Conservation (phyloP, 2,113 vertebrate genomes). For the Arvicanthis niloticus region DNA sequence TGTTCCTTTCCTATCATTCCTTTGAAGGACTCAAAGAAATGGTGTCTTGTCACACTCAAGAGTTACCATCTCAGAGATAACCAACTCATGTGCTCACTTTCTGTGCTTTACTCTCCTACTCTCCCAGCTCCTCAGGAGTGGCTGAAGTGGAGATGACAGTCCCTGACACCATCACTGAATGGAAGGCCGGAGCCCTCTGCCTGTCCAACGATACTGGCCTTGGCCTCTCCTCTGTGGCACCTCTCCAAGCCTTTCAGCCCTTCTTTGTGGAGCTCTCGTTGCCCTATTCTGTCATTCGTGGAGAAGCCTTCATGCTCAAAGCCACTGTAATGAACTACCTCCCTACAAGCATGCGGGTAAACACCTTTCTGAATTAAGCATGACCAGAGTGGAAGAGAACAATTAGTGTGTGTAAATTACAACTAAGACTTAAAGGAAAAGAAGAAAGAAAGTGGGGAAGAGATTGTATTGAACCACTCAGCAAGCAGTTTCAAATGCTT, state of each 20-base stretch:
- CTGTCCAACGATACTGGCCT: constrained; percentile 88
- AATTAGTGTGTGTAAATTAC: background rate
- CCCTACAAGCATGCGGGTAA: constrained; percentile 90
- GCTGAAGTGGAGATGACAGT: constrained; percentile 85
- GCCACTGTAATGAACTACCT: constrained; percentile 93
- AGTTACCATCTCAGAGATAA: background rate
- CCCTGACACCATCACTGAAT: constrained; percentile 94
- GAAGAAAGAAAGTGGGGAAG: background rate
- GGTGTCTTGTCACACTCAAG: too few relatives aligned
- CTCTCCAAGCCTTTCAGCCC: constrained; percentile 91
- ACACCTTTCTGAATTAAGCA: background rate
- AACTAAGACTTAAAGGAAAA: background rate
- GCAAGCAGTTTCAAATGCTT: background rate
- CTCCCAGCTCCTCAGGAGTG: constrained; percentile 86
- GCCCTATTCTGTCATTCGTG: constrained; percentile 93
- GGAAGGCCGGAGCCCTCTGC: constrained; percentile 92
- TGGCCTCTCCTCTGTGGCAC: constrained; percentile 89
- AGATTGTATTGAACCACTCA: background rate
- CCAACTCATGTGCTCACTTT: background rate
- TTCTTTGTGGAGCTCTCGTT: constrained; percentile 93
- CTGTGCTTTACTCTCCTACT: background rate
- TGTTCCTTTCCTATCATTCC: background rate
- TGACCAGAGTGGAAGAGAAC: background rate
- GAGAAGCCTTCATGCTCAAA: constrained; percentile 92
- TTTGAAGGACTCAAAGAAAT: background rate